These are phyloP conservation scores for Triplophysa yarkandensis DNA, from an alignment of 2,797 vertebrate genomes.

Conservation along the genomic window DNA sequence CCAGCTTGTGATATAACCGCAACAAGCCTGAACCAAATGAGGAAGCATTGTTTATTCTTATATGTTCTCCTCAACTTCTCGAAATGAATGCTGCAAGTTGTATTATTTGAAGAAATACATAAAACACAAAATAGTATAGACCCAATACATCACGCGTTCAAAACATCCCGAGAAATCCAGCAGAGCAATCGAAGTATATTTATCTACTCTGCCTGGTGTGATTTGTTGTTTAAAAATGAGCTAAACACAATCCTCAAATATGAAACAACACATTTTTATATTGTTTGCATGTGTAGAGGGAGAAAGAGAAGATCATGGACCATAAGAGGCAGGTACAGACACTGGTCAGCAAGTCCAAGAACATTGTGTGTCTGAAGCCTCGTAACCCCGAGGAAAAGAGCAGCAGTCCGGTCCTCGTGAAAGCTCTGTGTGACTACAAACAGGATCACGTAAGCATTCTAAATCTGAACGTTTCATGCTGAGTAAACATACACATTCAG, in stretches of 20 bases:
- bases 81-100: no score
- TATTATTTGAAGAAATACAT: no score
- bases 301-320: constrained; percentile 87
- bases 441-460: constrained; percentile 87
- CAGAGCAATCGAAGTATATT: neutral
- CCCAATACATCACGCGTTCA: no score
- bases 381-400: constrained; percentile 88
- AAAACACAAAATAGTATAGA: no score
- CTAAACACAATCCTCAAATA: neutral
- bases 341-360: constrained; percentile 90
- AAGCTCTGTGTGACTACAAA: constrained; percentile 95
- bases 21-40: neutral
- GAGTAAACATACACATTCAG: neutral
- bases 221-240: neutral
- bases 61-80: no score
- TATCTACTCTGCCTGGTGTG: neutral
- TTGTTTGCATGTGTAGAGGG: constrained; percentile 74
- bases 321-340: constrained; percentile 92
- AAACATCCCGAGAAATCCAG: neutral
- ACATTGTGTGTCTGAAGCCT: constrained; percentile 89
- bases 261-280: neutral
- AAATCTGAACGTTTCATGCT: neutral
- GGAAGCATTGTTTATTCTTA: no score
- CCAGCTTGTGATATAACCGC: neutral
- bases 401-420: constrained; percentile 81